Evolutionary conservation across 2,797 vertebrate genomes (phyloP), one percentile per base, ranked within the genome.

Genomic region (Leuciscus waleckii): DNA sequence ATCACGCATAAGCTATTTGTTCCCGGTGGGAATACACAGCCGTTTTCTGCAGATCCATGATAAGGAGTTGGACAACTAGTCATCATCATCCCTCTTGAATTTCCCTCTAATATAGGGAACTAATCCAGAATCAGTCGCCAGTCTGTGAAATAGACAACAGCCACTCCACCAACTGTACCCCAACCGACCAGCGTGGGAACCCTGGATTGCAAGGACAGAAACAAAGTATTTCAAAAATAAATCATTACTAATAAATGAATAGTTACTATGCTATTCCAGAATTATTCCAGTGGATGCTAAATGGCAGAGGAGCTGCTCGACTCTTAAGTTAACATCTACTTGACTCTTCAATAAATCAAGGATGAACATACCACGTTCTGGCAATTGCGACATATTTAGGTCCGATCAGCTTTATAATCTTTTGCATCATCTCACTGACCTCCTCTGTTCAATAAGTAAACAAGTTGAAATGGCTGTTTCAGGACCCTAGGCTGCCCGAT

Each of bases 41-140:
- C 2, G 13, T 2, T 67, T 49, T 63, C 61, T 56, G 70, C 29
- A 51, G 63, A 19, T 76, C 68, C 69, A 79, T 58, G 74, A 54
- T 49, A 49, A 8, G 2, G 61, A 26, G 35, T 46, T 39, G 13
- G 17, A 17, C 13, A 5, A 93, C 93, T 93, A 95, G 4, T 95
- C 91, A 0, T 97, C 94, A 5, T 95, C 91, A 0, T 97, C 94
- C 1, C 91, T 94, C 90, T 97, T 97, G 85, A 95, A 99, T 90
- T 98, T 98, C 89, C 97, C 96, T 0, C 89, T 92, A 65, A 98
- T 87, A 89, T 97, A 98, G 4, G 97, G 97, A 26, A 99, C 96
- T 97, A 96, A 87, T 97, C 96, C 87, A 99, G 91, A 87, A 98
- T 13, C 79, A 97, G 54, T 81, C 93, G 91, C 97, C 98, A 98